Evolutionary conservation across 2,888 invertebrate species (phyloP).

Genomic region (Beris morrisii): DNA sequence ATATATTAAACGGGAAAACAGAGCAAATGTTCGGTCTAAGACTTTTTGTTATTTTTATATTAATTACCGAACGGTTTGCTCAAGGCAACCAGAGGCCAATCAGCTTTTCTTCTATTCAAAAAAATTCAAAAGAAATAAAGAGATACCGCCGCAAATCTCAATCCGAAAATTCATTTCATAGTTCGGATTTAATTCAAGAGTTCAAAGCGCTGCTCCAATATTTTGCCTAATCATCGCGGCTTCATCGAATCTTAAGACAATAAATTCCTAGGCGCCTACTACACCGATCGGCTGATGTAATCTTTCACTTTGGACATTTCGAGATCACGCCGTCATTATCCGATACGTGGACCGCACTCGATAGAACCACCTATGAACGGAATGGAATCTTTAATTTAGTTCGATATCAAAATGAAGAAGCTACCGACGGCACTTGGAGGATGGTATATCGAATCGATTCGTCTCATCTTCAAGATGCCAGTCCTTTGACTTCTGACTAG

Average conservation of each 20-base stretch:
- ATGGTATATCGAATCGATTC: no score
- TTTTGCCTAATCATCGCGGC: constrained; percentile 18
- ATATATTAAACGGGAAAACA: no score
- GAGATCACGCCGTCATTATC: constrained; percentile 21
- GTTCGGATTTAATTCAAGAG: constrained; percentile 9
- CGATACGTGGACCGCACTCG: constrained; percentile 7
- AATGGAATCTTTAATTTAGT: constrained; percentile 27
- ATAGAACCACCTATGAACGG: not conserved
- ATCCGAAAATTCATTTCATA: constrained; percentile 22
- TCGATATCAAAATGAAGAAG: constrained; percentile 14
- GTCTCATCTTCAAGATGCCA: no score
- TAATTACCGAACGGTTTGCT: no score
- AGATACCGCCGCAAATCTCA: constrained; percentile 27
- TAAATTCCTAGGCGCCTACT: constrained; percentile 18
- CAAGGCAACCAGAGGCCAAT: no score
- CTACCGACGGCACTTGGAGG: no score
- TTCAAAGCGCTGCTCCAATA: not conserved
- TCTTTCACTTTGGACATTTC: constrained; percentile 31
- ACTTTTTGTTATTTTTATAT: no score
- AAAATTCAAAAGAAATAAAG: constrained; percentile 23
- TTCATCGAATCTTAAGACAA: constrained; percentile 19
- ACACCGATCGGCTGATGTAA: constrained; percentile 25
- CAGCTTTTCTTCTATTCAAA: constrained; percentile 7
- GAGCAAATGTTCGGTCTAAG: no score
- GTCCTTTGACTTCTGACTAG: no score